Percentiles rank a stretch among this genome's conserved stretches.
Conservation (phyloP, 2,888 invertebrate genomes). For the Drosophila pegasa region DNA sequence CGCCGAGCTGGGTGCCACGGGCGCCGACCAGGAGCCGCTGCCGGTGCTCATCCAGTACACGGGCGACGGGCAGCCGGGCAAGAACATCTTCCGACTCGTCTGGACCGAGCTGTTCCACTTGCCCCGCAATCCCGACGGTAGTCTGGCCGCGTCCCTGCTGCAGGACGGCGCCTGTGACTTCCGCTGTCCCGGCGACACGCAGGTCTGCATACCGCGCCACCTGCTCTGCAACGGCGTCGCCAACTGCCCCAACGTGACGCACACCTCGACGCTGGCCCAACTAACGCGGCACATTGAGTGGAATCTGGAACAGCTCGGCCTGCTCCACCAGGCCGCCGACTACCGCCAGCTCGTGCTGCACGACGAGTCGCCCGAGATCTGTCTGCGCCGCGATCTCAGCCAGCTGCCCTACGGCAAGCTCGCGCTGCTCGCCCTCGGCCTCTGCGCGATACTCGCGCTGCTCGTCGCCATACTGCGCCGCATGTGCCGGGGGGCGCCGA, state of each 20-base stretch:
- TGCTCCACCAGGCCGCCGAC: constrained; percentile 85
- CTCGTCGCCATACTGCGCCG: constrained; percentile 83
- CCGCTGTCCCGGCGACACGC: constrained; percentile 93
- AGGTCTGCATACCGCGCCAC: constrained; percentile 92
- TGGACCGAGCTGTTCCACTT: constrained; percentile 96
- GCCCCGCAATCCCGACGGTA: constrained; percentile 93
- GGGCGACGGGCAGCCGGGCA: constrained; percentile 91
- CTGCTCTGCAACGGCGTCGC: constrained; percentile 94
- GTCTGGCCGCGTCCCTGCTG: constrained; percentile 91
- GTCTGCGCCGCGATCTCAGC: constrained; percentile 86
- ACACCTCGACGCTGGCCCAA: constrained; percentile 84
- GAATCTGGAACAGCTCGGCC: constrained; percentile 87
- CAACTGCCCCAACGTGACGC: constrained; percentile 92
- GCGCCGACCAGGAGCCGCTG: constrained; percentile 87
- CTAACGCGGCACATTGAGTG: constrained; percentile 87
- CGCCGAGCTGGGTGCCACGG: constrained; percentile 89
- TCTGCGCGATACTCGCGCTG: constrained; percentile 82
- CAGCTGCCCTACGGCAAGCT: constrained; percentile 82
- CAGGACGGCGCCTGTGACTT: constrained; percentile 92
- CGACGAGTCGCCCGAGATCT: constrained; percentile 92
- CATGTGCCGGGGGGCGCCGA: constrained; percentile 77
- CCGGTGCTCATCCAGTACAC: constrained; percentile 90
- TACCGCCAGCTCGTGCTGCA: constrained; percentile 86
- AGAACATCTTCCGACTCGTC: constrained; percentile 94
- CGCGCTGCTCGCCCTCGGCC: constrained; percentile 80